Conservation (phyloP, 2,113 vertebrate species). For the Corydoras maculifer region DNA sequence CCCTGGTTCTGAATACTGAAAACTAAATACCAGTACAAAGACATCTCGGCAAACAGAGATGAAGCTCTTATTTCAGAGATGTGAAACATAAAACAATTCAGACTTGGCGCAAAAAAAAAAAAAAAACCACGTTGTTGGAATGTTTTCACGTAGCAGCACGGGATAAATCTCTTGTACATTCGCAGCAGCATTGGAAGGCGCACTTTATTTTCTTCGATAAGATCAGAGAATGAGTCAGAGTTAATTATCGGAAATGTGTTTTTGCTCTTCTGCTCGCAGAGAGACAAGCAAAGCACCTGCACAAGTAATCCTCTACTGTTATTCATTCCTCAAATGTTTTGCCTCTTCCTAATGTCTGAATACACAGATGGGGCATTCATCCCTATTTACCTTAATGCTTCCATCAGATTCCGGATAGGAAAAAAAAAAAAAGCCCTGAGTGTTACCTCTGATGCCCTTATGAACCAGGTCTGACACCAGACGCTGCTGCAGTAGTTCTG, state of each 20-base stretch:
- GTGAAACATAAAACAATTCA: too few relatives aligned
- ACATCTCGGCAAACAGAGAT: too few relatives aligned
- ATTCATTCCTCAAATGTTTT: constrained; percentile 32
- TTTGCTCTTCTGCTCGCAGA: constrained; percentile 33
- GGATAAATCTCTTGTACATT: constrained; percentile 24
- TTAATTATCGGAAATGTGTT: constrained; percentile 53
- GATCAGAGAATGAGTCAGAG: constrained; percentile 54
- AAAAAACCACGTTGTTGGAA: background rate
- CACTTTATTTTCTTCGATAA: constrained; percentile 38
- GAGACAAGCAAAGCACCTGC: constrained; percentile 46
- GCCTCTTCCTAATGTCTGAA: constrained; percentile 40
- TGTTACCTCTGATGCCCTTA: constrained; percentile 1
- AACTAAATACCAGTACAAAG: too few relatives aligned
- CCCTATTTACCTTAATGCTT: background rate
- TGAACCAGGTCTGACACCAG: background rate
- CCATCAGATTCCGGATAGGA: background rate
- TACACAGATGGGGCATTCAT: constrained; percentile 37
- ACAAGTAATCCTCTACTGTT: constrained; percentile 14
- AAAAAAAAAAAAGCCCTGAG: too few relatives aligned
- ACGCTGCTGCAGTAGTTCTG: background rate
- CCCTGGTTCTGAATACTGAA: too few relatives aligned
- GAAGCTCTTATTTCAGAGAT: too few relatives aligned
- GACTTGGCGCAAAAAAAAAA: constrained; percentile 51
- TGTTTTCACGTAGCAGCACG: constrained; percentile 18
- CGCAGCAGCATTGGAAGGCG: background rate